Percentiles rank a stretch among this genome's conserved stretches.
These are phyloP conservation scores for Acomys russatus DNA, from an alignment of 2,797 vertebrate species.

Conservation along the genomic window DNA sequence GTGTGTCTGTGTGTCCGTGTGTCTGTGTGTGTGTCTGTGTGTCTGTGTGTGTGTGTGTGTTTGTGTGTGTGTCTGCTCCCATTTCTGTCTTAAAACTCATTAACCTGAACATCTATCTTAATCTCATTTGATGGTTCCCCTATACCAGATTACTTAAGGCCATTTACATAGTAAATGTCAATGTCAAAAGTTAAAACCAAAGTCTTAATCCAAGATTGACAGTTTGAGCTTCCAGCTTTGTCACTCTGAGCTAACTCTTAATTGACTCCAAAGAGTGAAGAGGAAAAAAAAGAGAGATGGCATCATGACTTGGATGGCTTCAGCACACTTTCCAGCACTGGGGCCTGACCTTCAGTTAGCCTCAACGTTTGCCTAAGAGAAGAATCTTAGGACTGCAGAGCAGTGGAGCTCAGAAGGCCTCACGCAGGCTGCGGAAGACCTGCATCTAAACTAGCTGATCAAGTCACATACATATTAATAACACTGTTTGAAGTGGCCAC, in stretches of 20 bases:
- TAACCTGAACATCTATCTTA: slow-evolving; percentile 55
- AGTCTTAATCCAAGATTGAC: slow-evolving; percentile 75
- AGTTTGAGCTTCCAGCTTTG: slow-evolving; percentile 49
- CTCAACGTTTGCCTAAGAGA: slow-evolving; percentile 63
- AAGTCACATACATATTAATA: slow-evolving; percentile 87
- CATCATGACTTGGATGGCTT: background rate
- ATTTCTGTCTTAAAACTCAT: slow-evolving; percentile 50
- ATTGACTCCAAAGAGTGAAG: slow-evolving; percentile 14
- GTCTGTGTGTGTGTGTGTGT: background rate
- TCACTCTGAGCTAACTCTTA: slow-evolving; percentile 67
- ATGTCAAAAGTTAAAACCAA: slow-evolving; percentile 79
- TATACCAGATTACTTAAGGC: slow-evolving; percentile 70
- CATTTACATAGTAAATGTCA: slow-evolving; percentile 69
- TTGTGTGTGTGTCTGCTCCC: background rate
- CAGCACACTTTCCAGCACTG: slow-evolving; percentile 10
- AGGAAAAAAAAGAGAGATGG: background rate
- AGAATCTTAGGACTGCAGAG: slow-evolving; percentile 60
- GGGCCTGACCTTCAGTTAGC: slow-evolving; percentile 66
- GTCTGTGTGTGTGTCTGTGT: background rate
- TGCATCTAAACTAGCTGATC: slow-evolving; percentile 83
- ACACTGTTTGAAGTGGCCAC: slow-evolving; percentile 80
- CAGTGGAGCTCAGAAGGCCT: slow-evolving; percentile 24
- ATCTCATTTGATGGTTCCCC: slow-evolving; percentile 68
- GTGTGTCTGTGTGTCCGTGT: background rate
- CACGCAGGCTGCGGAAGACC: slow-evolving; percentile 52